phyloP scores from a whole-genome alignment of 2,888 invertebrate species.

The Microctonus aethiopoides region DNA sequence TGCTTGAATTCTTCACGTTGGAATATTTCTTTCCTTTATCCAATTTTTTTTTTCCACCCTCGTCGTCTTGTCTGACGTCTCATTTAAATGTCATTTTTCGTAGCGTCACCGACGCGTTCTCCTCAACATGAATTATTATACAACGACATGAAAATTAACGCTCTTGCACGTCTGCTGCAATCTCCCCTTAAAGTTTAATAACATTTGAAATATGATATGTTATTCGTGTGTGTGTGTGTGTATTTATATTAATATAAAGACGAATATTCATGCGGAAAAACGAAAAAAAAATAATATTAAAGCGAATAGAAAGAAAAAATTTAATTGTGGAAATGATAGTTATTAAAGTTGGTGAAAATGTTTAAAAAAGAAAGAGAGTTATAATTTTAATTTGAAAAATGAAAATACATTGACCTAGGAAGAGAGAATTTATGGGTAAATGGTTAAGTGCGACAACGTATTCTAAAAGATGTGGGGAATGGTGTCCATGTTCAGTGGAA shows the following conservation, averaged over 20 bases:
- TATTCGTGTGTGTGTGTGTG: too few relatives aligned
- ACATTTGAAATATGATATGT: background rate
- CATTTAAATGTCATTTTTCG: constrained; percentile 1
- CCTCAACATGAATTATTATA: constrained; percentile 10
- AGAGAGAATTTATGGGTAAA: background rate
- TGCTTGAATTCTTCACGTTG: too few relatives aligned
- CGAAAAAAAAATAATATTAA: background rate
- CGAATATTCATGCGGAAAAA: background rate
- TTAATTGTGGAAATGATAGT: background rate
- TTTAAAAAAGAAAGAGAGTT: too few relatives aligned
- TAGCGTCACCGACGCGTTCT: background rate
- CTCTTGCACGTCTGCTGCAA: background rate
- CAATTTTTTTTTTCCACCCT: background rate
- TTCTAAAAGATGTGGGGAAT: constrained; percentile 9
- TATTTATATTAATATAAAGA: background rate
- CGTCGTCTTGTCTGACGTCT: background rate
- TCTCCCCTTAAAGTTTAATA: constrained; percentile 1
- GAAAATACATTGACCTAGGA: background rate
- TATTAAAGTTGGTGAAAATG: too few relatives aligned
- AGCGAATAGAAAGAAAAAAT: background rate
- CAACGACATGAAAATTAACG: constrained; percentile 2
- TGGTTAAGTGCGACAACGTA: constrained; percentile 20
- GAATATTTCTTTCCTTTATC: background rate
- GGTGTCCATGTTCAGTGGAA: constrained; percentile 23
- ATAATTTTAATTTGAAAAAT: background rate